A percentile compares a stretch with the other conserved stretches of the same genome.
These are phyloP conservation scores for Monarcha castaneiventris DNA, from an alignment of 2,113 vertebrate species.

Conservation along the genomic window DNA sequence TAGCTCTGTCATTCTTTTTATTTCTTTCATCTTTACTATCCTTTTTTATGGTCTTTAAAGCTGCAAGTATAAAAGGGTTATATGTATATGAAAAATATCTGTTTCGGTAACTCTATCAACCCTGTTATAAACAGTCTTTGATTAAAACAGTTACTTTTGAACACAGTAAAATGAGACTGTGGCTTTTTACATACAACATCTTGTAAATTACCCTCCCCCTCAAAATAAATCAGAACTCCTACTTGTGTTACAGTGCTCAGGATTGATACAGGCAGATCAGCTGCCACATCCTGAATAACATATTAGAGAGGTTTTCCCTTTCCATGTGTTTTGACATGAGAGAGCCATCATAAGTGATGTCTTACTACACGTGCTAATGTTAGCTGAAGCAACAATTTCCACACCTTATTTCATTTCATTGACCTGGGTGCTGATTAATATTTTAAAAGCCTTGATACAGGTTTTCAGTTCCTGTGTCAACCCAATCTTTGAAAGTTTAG, in stretches of 20 bases:
- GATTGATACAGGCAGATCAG: slow-evolving; percentile 23
- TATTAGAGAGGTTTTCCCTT: slow-evolving; percentile 14
- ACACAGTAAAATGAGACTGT: neutral
- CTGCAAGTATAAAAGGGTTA: slow-evolving; percentile 46
- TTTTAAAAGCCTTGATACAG: slow-evolving; percentile 17
- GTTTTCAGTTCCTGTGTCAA: slow-evolving; percentile 51
- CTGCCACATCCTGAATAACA: slow-evolving; percentile 32
- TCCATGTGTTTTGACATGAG: slow-evolving; percentile 35
- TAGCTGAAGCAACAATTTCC: slow-evolving; percentile 49
- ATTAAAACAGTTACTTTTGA: slow-evolving; percentile 52
- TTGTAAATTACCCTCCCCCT: slow-evolving; percentile 32
- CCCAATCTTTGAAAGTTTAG: slow-evolving; percentile 24
- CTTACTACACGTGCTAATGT: slow-evolving; percentile 22
- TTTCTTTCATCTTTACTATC: slow-evolving; percentile 59
- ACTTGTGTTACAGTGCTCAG: slow-evolving; percentile 9
- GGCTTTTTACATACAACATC: slow-evolving; percentile 5
- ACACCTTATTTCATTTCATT: slow-evolving; percentile 39
- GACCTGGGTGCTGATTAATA: slow-evolving; percentile 32
- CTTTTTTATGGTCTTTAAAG: slow-evolving; percentile 51
- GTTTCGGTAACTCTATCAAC: slow-evolving; percentile 43
- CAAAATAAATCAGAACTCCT: slow-evolving; percentile 33
- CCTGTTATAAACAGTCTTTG: slow-evolving; percentile 57
- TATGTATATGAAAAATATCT: slow-evolving; percentile 36
- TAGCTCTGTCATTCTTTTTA: slow-evolving; percentile 45
- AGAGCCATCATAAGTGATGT: slow-evolving; percentile 21